Evolutionary conservation across 2,888 invertebrate species (phyloP), one percentile per base, ranked within the genome.

Genomic region (Aplocera efformata): DNA sequence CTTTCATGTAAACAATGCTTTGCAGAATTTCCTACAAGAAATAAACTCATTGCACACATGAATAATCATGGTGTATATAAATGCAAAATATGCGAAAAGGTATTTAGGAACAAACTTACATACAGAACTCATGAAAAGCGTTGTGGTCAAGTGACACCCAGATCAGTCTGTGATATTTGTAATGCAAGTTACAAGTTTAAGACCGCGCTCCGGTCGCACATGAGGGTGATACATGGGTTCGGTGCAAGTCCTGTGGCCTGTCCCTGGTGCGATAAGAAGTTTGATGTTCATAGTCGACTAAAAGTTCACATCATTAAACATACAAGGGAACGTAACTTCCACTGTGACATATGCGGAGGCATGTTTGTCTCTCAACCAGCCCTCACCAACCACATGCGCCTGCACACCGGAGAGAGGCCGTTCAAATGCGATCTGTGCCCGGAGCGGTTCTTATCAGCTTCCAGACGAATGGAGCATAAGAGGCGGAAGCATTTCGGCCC

Each of bases 381-480:
- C 1, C 58, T 85, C 20, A 56, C 72, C 0, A 79, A 80, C 31
- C 85, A 86, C 41, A 70, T 60, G 1, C 59, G 85, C n/a, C 54
- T 81, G 1, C 85, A 86, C 42, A 85, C 85, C 0, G 85, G 85
- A 0, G 85, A 86, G 37, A 63, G 59, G 23, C 85, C 85, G 0
- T 85, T 71, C 32, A 67, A 72, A 4, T 86, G 85, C 56, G 79
- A 83, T 9, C 22, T 78, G 33, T 86, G 85, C 35, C 54, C 59
- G n/a, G 79, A 81, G 44, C 74, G 68, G 17, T 86, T 86, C 36
- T 48, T 83, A 1, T 81, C 81, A 0, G 72, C 82, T 3, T 82
- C 83, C 1, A 63, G 81, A 45, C 63, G 83, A 38, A 72, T 77
- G 68, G 79, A 75, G 42, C 83, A 84, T 41, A 79, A 72, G 29